A percentile compares a stretch with the other conserved stretches of the same genome.
Conservation (phyloP, 2,888 invertebrate genomes). For the Epistrophella euchroma region DNA sequence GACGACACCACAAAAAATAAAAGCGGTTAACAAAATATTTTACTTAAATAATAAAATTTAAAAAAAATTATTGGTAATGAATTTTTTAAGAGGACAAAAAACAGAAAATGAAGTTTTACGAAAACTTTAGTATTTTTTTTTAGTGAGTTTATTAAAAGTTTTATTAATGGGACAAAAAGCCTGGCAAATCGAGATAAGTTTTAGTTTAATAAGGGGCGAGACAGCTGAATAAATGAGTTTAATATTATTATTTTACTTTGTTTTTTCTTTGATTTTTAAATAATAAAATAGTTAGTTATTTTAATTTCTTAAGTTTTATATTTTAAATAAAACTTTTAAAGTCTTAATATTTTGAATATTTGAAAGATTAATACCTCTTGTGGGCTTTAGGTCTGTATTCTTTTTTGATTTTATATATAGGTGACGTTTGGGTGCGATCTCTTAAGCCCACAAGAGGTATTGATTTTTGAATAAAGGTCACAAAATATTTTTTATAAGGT, state of each 20-base stretch:
- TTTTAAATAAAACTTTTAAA: no score
- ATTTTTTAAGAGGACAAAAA: conserved; percentile 47
- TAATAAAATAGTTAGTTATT: background rate
- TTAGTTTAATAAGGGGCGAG: conserved; percentile 80
- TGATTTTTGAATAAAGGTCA: no score
- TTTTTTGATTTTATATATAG: no score
- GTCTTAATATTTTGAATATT: no score
- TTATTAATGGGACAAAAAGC: conserved; percentile 81
- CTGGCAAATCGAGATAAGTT: conserved; percentile 84
- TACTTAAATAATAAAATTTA: conserved; percentile 29
- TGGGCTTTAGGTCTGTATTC: no score
- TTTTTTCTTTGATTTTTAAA: background rate
- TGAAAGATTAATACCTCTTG: no score
- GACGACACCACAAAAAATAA: conserved; percentile 54
- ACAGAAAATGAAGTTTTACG: conserved; percentile 28
- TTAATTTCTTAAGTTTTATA: no score
- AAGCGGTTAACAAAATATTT: conserved; percentile 19
- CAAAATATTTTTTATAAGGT: no score
- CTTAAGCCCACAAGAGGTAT: no score
- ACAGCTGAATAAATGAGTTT: conserved; percentile 81
- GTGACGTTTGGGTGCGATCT: no score
- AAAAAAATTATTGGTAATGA: conserved; percentile 8
- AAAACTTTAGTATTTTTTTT: conserved; percentile 50
- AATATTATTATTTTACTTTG: background rate
- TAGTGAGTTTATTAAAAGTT: conserved; percentile 53